Conservation (phyloP, 2,797 vertebrate genomes). For the Yasuhikotakia modesta region DNA sequence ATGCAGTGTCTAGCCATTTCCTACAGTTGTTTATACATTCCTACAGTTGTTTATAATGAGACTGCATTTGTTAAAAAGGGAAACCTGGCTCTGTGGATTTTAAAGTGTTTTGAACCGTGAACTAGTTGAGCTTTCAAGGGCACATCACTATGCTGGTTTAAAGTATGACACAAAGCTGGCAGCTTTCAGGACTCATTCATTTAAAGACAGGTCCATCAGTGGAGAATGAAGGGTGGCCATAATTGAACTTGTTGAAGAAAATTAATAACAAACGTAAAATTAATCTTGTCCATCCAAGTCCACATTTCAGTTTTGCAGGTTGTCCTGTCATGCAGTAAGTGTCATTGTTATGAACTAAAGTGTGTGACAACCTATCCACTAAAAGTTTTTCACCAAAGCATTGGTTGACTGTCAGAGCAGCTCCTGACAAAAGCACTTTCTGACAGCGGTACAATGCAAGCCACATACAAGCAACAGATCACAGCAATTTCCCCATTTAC, state of each 20-base stretch:
- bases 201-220: conserved; percentile 32
- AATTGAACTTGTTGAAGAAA: conserved; percentile 49
- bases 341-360: conserved; percentile 3
- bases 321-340: conserved; percentile 24
- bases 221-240: conserved; percentile 37
- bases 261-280: conserved; percentile 48
- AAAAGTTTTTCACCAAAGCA: conserved; percentile 2
- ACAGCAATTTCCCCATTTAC: conserved; percentile 55
- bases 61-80: conserved; percentile 4
- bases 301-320: conserved; percentile 27
- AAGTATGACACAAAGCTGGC: conserved; percentile 9
- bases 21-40: not conserved
- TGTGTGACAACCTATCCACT: conserved; percentile 1
- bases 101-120: conserved; percentile 24
- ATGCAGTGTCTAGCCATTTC: not conserved
- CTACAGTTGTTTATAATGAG: not conserved
- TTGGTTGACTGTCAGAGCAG: not conserved
- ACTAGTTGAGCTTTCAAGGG: conserved; percentile 33
- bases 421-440: not conserved
- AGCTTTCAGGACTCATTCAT: conserved; percentile 42
- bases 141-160: conserved; percentile 47
- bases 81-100: conserved; percentile 10
- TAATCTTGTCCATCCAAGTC: conserved; percentile 10
- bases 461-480: conserved; percentile 25
- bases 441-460: conserved; percentile 14